Conservation (phyloP, 2,113 vertebrate genomes). For the Mandrillus leucophaeus region DNA sequence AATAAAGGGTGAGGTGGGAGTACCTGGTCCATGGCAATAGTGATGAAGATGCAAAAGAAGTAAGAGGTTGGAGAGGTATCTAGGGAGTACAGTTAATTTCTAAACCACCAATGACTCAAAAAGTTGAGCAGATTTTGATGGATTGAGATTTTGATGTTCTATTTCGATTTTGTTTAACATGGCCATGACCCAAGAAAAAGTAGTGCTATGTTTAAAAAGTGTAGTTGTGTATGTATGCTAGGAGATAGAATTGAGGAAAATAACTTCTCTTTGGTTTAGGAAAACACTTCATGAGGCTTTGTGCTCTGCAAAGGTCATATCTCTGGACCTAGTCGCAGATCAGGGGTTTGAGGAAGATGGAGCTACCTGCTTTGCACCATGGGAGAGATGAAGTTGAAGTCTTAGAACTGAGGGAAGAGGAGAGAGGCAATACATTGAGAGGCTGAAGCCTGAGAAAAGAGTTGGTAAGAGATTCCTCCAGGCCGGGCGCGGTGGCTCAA, state of each 20-base stretch:
- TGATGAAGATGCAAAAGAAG: too few relatives aligned
- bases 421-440: neutral
- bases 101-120: neutral
- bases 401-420: neutral
- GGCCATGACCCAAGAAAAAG: neutral
- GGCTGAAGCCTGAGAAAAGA: neutral
- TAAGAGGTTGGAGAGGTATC: neutral
- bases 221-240: neutral
- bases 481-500: too few relatives aligned
- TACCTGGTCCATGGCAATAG: neutral
- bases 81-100: neutral
- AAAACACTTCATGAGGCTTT: neutral
- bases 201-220: neutral
- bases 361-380: neutral
- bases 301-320: neutral
- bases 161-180: constrained; percentile 17
- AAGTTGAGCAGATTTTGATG: neutral
- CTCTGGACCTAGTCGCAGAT: neutral
- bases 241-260: neutral
- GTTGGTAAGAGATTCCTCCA: neutral
- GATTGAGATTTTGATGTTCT: neutral
- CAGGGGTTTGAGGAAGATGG: neutral
- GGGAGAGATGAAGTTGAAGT: neutral
- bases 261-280: neutral
- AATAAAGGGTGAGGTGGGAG: neutral